Conservation (phyloP, 2,113 vertebrate species). For the Marmota flaviventris region DNA sequence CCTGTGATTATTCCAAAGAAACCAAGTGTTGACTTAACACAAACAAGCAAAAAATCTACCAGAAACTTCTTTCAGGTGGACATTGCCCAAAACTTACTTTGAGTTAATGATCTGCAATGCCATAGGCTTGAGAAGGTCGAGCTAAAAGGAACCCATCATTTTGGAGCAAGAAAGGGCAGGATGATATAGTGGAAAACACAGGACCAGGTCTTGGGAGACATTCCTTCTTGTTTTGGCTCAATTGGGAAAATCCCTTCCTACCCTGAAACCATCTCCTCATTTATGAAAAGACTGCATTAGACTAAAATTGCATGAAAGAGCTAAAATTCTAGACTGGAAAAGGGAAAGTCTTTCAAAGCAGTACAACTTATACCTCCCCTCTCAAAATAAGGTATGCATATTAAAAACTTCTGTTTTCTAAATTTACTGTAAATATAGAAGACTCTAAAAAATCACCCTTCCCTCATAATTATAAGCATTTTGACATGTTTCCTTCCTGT, state of each 20-base stretch:
- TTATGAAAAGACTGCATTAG: not conserved
- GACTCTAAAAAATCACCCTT: not conserved
- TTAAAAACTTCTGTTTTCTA: conserved; percentile 17
- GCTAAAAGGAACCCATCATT: not conserved
- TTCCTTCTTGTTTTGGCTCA: conserved; percentile 1
- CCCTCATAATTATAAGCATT: conserved; percentile 48
- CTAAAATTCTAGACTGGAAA: not conserved
- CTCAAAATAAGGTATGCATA: not conserved
- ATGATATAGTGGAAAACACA: not conserved
- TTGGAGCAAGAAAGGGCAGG: not conserved
- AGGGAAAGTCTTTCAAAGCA: not conserved
- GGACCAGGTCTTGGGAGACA: not conserved
- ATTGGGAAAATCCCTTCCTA: not conserved
- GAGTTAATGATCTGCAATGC: not conserved
- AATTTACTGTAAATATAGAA: conserved; percentile 46
- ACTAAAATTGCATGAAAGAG: not conserved
- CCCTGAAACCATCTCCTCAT: not conserved
- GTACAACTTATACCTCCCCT: not conserved
- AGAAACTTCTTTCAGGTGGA: not conserved
- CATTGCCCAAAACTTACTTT: not conserved
- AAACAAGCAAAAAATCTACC: not conserved
- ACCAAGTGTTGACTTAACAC: not conserved
- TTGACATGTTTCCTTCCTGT: conserved; percentile 65
- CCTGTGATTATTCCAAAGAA: not conserved
- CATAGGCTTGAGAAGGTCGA: not conserved